Percentiles rank a stretch among this genome's conserved stretches.
Evolutionary conservation across 1,140 invertebrate genomes (phyloP).

Genomic region (Drosophila ogumai): DNA sequence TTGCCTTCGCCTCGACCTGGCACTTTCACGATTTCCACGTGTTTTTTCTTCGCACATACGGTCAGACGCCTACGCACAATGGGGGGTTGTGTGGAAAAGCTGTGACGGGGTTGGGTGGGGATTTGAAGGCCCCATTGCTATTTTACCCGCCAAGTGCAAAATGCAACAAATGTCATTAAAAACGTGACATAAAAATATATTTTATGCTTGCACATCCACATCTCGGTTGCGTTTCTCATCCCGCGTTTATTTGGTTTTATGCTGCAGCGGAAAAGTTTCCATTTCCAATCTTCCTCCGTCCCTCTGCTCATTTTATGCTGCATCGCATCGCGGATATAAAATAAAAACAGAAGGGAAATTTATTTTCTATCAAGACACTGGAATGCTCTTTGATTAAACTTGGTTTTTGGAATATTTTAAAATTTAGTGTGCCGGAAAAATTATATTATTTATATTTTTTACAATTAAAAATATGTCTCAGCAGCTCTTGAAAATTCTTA

Average conservation of each 20-base stretch:
- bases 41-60: conserved; percentile 35
- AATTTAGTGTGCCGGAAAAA: background rate
- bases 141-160: conserved; percentile 59
- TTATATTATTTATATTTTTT: no score
- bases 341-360: conserved; percentile 16
- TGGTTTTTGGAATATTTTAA: fast-evolving
- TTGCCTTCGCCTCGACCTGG: conserved; percentile 21
- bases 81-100: background rate
- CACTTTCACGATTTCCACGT: conserved; percentile 23
- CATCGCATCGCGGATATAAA: conserved; percentile 67
- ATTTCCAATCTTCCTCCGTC: conserved; percentile 6
- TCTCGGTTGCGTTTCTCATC: conserved; percentile 30
- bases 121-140: conserved; percentile 1
- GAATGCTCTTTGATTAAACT: background rate
- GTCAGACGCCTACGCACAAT: conserved; percentile 40
- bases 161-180: conserved; percentile 83
- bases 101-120: no score
- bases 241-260: conserved; percentile 46
- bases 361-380: background rate
- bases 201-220: conserved; percentile 59
- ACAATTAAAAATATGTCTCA: no score
- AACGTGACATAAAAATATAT: conserved; percentile 78
- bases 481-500: background rate
- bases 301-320: conserved; percentile 67
- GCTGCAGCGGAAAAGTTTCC: conserved; percentile 37